Evolutionary conservation across 2,113 vertebrate genomes (phyloP).

Genomic region (Clarias macrocephalus): DNA sequence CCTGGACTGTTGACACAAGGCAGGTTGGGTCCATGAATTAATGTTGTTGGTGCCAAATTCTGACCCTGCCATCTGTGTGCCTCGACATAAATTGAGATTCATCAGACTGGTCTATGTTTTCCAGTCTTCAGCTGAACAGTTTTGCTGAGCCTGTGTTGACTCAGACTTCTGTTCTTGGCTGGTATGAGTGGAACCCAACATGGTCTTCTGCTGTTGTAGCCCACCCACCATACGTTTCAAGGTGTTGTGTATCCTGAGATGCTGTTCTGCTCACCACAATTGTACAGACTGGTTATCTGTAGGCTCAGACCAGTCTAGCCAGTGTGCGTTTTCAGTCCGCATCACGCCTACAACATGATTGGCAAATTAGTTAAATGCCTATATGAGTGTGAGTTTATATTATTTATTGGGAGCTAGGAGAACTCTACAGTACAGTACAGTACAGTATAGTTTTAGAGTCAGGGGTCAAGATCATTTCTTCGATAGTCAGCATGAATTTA

Average conservation of each 20-base stretch:
- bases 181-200: not conserved
- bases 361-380: not conserved
- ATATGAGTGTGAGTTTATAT: not conserved
- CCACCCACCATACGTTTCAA: not conserved
- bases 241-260: not conserved
- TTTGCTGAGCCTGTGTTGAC: not conserved
- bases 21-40: not conserved
- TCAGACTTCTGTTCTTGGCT: not conserved
- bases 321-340: not conserved
- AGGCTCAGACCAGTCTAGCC: not conserved
- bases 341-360: not conserved
- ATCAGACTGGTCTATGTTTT: not conserved
- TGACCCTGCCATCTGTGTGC: not conserved
- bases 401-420: not conserved
- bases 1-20: not conserved
- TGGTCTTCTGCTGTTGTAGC: not conserved
- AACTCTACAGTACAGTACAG: not conserved
- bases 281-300: not conserved
- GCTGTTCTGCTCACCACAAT: not conserved
- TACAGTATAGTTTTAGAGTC: not conserved
- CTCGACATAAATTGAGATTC: not conserved
- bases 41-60: not conserved
- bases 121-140: not conserved
- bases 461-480: conserved; percentile 28
- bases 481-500: conserved; percentile 33